Conservation (phyloP, 2,888 invertebrate genomes). For the Drosophila merina region DNA sequence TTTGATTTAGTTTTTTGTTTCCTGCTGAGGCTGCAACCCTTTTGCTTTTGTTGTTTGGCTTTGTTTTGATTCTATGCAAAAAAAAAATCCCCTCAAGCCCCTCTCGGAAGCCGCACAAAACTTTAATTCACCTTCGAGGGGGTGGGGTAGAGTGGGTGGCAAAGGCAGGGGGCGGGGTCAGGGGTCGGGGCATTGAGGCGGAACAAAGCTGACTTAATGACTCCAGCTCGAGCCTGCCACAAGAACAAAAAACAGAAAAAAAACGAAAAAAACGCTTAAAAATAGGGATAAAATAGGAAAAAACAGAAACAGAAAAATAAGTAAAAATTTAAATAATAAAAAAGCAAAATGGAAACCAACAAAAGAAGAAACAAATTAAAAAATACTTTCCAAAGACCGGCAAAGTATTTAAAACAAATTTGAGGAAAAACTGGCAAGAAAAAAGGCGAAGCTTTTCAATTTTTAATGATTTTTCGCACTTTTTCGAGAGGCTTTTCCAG, state of each 20-base stretch:
- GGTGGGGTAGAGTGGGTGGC: background rate
- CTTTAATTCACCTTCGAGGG: slow-evolving; percentile 46
- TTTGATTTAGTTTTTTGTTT: slow-evolving; percentile 12
- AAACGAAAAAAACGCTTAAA: background rate
- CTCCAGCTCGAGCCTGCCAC: slow-evolving; percentile 57
- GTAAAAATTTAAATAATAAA: slow-evolving; percentile 29
- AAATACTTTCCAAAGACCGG: slow-evolving; percentile 51
- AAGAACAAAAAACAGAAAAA: slow-evolving; percentile 10
- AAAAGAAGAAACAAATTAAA: slow-evolving; percentile 61
- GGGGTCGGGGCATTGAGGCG: slow-evolving; percentile 58
- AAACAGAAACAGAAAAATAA: slow-evolving; percentile 23
- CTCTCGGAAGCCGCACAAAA: slow-evolving; percentile 18
- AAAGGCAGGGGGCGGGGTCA: background rate
- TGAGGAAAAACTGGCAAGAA: background rate
- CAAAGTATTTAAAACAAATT: slow-evolving; percentile 56
- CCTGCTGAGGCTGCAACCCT: background rate
- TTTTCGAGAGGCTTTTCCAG: background rate
- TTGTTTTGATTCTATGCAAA: slow-evolving; percentile 51
- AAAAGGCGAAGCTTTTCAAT: background rate
- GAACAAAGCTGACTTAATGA: slow-evolving; percentile 74
- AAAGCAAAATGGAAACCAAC: slow-evolving; percentile 7
- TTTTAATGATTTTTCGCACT: slow-evolving; percentile 13
- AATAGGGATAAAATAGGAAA: slow-evolving; percentile 2
- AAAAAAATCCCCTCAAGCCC: background rate
- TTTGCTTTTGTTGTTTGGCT: slow-evolving; percentile 22